phyloP scores from a whole-genome alignment of 1,140 invertebrate species.

The Drosophila saltans region DNA sequence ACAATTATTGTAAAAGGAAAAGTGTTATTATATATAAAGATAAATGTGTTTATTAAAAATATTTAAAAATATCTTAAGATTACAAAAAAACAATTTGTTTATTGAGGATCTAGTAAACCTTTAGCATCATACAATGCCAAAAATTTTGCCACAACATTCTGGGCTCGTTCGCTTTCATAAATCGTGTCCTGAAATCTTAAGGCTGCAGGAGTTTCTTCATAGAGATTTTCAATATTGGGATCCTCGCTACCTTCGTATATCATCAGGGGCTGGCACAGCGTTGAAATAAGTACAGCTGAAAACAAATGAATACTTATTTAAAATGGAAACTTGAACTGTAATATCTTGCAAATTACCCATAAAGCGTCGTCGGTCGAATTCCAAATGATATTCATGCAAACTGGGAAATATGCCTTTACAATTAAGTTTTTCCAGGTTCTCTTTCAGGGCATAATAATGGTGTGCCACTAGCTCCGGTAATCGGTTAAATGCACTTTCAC shows the following conservation, averaged over 20 bases:
- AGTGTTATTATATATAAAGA: too few relatives aligned
- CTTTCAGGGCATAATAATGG: constrained; percentile 59
- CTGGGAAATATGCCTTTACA: constrained; percentile 54
- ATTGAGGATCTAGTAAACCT: constrained; percentile 59
- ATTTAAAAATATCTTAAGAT: too few relatives aligned
- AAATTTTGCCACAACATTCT: constrained; percentile 35
- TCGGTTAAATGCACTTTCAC: constrained; percentile 31
- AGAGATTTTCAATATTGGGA: constrained; percentile 47
- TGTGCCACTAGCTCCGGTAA: constrained; percentile 58
- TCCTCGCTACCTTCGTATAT: constrained; percentile 51
- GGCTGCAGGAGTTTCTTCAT: constrained; percentile 38
- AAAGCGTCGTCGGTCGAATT: constrained; percentile 60
- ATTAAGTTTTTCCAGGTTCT: constrained; percentile 38
- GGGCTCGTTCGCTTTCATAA: constrained; percentile 36
- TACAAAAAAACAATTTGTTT: not conserved
- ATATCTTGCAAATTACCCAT: constrained; percentile 41
- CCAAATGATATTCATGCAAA: constrained; percentile 61
- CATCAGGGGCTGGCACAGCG: constrained; percentile 49
- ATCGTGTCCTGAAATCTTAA: constrained; percentile 51
- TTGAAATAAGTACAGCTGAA: constrained; percentile 35
- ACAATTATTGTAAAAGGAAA: too few relatives aligned
- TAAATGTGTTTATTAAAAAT: too few relatives aligned
- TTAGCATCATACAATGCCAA: constrained; percentile 58
- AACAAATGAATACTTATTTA: too few relatives aligned
- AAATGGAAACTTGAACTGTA: too few relatives aligned